phyloP scores from a whole-genome alignment of 2,888 invertebrate species.

The Oeneis ivallda region DNA sequence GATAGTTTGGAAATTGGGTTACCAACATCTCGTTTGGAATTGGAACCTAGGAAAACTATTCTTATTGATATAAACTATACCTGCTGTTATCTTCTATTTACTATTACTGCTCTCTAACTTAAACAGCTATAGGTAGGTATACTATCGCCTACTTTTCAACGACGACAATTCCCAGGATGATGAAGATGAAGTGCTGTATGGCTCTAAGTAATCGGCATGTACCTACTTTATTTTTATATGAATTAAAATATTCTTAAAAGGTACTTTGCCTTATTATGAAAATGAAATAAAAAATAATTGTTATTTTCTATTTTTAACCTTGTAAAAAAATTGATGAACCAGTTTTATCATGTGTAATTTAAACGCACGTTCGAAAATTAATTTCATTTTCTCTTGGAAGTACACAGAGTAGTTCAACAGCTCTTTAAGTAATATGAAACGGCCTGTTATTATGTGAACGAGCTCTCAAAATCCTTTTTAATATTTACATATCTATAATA shows the following conservation, averaged over 20 bases:
- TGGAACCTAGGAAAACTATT: too few species aligned
- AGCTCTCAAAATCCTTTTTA: slow-evolving; percentile 24
- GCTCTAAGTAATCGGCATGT: too few species aligned
- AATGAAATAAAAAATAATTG: too few species aligned
- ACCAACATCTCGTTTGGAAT: too few species aligned
- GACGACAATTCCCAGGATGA: too few species aligned
- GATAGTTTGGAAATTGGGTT: too few species aligned
- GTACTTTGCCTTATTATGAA: too few species aligned
- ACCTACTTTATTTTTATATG: background rate
- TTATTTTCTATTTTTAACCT: background rate
- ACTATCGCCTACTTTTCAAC: too few species aligned
- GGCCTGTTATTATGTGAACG: slow-evolving; percentile 22
- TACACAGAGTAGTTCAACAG: background rate
- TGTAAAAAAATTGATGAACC: background rate
- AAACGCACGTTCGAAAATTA: background rate
- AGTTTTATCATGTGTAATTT: background rate
- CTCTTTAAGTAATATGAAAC: slow-evolving; percentile 3
- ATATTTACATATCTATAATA: slow-evolving; percentile 23
- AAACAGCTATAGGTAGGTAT: too few species aligned
- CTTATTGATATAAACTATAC: too few species aligned
- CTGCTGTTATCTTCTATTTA: background rate
- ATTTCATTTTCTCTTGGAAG: slow-evolving; percentile 7
- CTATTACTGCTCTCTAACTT: background rate
- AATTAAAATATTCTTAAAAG: too few species aligned
- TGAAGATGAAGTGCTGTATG: too few species aligned